Base-by-base conservation (phyloP, 2,888 invertebrate genomes). In the Sepiola atlantica region DNA sequence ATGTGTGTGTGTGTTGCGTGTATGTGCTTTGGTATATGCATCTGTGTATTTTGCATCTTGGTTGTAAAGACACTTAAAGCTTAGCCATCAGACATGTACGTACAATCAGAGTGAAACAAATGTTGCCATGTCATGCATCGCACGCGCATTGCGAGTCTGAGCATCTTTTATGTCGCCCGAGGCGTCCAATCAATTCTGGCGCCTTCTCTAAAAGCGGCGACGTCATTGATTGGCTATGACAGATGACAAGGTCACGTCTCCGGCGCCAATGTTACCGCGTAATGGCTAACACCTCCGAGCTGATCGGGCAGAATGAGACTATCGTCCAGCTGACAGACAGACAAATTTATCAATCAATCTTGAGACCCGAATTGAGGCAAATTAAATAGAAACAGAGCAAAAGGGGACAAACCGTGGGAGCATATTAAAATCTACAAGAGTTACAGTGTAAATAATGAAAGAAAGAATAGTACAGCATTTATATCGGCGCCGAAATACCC, bases 171-270 rank as follows among this genome's bases (percentile, higher is more conserved):
- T 77, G n/a, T 32, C 77, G n/a, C 32, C 77, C 77, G 77, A n/a
- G 77, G 77, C 77, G 77, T 77, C 77, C 77, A 77, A 77, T 77
- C 77, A 77, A 77, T 77, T 77, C 32, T 77, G 77, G 77, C 77
- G 77, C 32, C 77, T 77, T 32, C n/a, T 14, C 77, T 77, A 77
- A 77, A 45, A 77, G 77, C 77, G 54, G 92, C 55, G 92, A n/a
- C 55, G 55, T 92, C 54, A 92, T 55, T 92, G 92, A 92, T 92
- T 92, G 92, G 45, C 55, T 92, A 54, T 92, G 92, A 92, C 92
- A 92, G 92, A 92, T 92, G 92, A 92, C 92, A 92, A 92, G 92
- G 55, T 92, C 92, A 92, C 92, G 92, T 92, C 55, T 92, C 92
- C 55, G 92, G 54, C 35, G 92, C 45, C 54, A 92, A 92, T 92